Base-by-base conservation (phyloP, 2,888 invertebrate genomes). In the Tachina grossa region DNA sequence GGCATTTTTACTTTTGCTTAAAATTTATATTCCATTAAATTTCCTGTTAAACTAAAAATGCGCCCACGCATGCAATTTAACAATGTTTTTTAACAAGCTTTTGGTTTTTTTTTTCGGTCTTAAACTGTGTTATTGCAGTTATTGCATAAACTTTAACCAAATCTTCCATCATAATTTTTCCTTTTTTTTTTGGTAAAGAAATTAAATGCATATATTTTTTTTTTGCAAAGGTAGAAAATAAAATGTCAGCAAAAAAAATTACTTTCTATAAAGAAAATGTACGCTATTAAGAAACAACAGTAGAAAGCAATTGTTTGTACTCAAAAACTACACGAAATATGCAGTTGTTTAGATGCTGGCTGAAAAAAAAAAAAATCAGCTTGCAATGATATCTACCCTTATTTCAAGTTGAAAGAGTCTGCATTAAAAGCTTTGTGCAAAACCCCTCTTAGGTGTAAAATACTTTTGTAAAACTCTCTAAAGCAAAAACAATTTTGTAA, bases 31-130 rank as follows among this genome's bases (percentile, higher is more conserved):
- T 79, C 69, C 65, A 45, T 75, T 71, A 79, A 84, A 66, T 85
- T 85, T 85, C 85, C 85, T 85, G 85, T 85, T 85, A 85, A 85
- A 85, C 83, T 83, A 79, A 75, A 85, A 85, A 85, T 85, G 82
- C 85, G 65, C 85, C 85, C 85, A 85, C 85, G 85, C 85, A 85
- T 85, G 85, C 85, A 85, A 85, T 85, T 71, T 83, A 11, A 71
- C 31, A 43, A 53, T 74, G 69, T 79, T 39, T 71, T 79, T 69
- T 57, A 61, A 19, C 8, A 43, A 39, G 47, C 43, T 59, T 72
- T 69, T 63, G 9, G 1, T 41, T 31, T 53, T 9, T 63, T 57
- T 59, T 61, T 61, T 22, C 13, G 68, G 59, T 47, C 10, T 61
- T 61, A 10, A 41, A 14, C 39, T 41, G 41, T 41, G 39, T 47